Conservation (phyloP, 1,140 invertebrate genomes). For the Lucilia sericata region DNA sequence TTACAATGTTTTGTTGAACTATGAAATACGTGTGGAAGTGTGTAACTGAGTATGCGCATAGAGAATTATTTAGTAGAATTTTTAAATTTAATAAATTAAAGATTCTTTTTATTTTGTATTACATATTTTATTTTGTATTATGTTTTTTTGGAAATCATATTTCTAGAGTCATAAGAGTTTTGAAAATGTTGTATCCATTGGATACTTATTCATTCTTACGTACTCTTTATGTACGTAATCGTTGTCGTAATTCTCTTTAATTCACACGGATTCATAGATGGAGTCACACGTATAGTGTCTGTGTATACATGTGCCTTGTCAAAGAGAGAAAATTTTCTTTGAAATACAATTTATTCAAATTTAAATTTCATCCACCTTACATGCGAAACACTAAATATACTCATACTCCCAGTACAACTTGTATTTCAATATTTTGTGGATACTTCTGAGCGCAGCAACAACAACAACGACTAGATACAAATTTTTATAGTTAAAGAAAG, state of each 20-base stretch:
- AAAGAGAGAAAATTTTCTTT: neutral
- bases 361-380: conserved; percentile 26
- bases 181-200: neutral
- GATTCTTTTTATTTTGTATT: neutral
- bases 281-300: conserved; percentile 33
- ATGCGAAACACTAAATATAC: neutral
- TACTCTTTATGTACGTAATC: neutral
- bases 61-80: neutral
- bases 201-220: conserved; percentile 22
- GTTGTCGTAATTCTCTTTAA: neutral
- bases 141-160: too few relatives aligned
- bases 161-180: neutral
- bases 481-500: neutral
- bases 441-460: neutral
- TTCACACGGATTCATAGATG: conserved; percentile 7
- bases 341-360: too few relatives aligned
- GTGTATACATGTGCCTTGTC: conserved; percentile 17
- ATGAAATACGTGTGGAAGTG: neutral
- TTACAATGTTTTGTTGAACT: conserved; percentile 13
- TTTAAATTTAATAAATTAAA: neutral
- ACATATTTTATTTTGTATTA: too few relatives aligned
- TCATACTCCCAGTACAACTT: neutral
- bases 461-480: neutral
- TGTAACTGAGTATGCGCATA: conserved; percentile 8
- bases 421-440: neutral